Evolutionary conservation across 1,140 invertebrate genomes (phyloP).

Genomic region (Zaprionus ghesquierei): DNA sequence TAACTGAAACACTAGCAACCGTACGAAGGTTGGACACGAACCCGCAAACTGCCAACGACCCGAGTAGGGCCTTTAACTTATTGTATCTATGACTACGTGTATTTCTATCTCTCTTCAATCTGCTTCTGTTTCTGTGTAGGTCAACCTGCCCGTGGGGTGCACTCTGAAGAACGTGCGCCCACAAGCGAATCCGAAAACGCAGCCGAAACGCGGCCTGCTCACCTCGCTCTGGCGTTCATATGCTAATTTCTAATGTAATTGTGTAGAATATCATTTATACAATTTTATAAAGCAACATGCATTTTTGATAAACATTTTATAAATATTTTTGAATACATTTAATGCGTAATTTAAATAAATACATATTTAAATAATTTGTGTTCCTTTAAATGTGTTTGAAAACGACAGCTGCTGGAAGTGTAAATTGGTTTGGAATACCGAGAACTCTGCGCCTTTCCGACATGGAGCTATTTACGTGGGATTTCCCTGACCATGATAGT

Average conservation of each 20-base stretch:
- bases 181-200: conserved; percentile 38
- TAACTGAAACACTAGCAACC: conserved; percentile 21
- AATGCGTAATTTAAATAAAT: conserved; percentile 51
- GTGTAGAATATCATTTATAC: not conserved
- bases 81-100: conserved; percentile 2
- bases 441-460: not conserved
- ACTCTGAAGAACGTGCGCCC: conserved; percentile 72
- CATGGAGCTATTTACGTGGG: not conserved
- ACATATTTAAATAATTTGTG: conserved; percentile 7
- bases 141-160: conserved; percentile 70
- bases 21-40: conserved; percentile 18
- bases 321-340: conserved; percentile 44
- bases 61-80: not conserved
- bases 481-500: not conserved
- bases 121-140: conserved; percentile 43
- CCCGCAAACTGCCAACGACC: not conserved
- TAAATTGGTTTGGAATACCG: not conserved
- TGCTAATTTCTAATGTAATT: conserved; percentile 42
- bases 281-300: conserved; percentile 1
- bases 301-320: conserved; percentile 19
- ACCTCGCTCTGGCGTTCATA: conserved; percentile 64
- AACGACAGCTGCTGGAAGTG: too few relatives aligned
- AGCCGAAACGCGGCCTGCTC: conserved; percentile 58
- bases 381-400: conserved; percentile 1
- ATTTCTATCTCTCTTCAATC: not conserved